These are phyloP conservation scores for Notothenia rossii DNA, from an alignment of 2,113 vertebrate species.

Conservation along the genomic window DNA sequence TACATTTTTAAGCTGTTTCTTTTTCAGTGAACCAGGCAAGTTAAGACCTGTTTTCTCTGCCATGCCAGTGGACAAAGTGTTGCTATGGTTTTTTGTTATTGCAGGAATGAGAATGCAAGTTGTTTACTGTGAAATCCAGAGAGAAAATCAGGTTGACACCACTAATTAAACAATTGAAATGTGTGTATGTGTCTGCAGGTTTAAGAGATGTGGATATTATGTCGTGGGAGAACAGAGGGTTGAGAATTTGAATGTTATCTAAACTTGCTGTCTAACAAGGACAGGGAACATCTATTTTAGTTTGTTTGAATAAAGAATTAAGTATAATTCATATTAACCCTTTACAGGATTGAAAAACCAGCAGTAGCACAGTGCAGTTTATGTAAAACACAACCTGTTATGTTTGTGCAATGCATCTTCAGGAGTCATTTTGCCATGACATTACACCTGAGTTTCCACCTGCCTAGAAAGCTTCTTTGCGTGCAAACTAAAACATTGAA, in stretches of 20 bases:
- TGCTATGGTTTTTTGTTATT: constrained; percentile 59
- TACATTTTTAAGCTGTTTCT: constrained; percentile 63
- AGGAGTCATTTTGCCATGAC: constrained; percentile 5
- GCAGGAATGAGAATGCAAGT: constrained; percentile 48
- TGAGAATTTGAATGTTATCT: neutral
- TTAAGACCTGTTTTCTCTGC: constrained; percentile 45
- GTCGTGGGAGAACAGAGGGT: neutral
- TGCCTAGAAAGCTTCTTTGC: too few relatives aligned
- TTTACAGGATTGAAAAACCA: neutral
- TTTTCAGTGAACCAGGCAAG: constrained; percentile 54
- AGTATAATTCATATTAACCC: too few relatives aligned
- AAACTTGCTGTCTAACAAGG: constrained; percentile 13
- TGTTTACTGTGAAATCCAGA: constrained; percentile 44
- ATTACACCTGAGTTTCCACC: neutral
- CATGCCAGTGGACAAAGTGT: constrained; percentile 54
- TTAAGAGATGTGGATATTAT: constrained; percentile 5
- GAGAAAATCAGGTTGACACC: constrained; percentile 27
- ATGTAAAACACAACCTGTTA: neutral
- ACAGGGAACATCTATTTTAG: constrained; percentile 11
- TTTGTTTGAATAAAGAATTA: constrained; percentile 6
- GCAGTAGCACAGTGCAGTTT: neutral
- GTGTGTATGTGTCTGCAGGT: neutral
- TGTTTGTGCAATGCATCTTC: neutral
- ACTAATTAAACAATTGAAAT: constrained; percentile 49
- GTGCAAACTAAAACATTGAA: too few relatives aligned